Conservation (phyloP, 2,888 invertebrate species). For the Limnephilus rhombicus region DNA sequence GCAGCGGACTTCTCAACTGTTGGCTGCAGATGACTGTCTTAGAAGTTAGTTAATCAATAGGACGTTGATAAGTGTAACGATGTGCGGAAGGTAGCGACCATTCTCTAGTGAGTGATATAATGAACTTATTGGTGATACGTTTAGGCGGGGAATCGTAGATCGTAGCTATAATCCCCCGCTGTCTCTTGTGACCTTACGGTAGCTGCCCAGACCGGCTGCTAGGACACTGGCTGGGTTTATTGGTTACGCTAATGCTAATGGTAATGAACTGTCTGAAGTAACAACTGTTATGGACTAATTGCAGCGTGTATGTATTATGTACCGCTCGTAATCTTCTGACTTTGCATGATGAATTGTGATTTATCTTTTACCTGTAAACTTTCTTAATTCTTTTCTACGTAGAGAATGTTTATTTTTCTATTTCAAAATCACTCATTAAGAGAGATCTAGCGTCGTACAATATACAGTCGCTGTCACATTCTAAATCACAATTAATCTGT, state of each 20-base stretch:
- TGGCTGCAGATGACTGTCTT: conserved; percentile 45
- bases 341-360: conserved; percentile 60
- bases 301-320: not conserved
- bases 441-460: not conserved
- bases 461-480: conserved; percentile 35
- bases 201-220: conserved; percentile 49
- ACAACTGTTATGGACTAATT: conserved; percentile 8
- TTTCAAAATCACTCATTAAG: not conserved
- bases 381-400: conserved; percentile 31
- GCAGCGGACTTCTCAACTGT: conserved; percentile 37
- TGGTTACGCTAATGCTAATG: not conserved
- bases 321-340: not conserved
- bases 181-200: conserved; percentile 60
- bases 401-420: conserved; percentile 53
- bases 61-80: conserved; percentile 17
- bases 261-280: conserved; percentile 21
- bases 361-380: conserved; percentile 51
- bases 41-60: conserved; percentile 43
- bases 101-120: conserved; percentile 56
- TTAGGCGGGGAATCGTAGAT: conserved; percentile 52
- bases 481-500: conserved; percentile 51
- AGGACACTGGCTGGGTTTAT: conserved; percentile 15
- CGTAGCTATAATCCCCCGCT: conserved; percentile 54
- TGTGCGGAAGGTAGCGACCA: conserved; percentile 30
- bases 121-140: conserved; percentile 57